Evolutionary conservation across 2,888 invertebrate species (phyloP).

Genomic region (Amitus sp.): DNA sequence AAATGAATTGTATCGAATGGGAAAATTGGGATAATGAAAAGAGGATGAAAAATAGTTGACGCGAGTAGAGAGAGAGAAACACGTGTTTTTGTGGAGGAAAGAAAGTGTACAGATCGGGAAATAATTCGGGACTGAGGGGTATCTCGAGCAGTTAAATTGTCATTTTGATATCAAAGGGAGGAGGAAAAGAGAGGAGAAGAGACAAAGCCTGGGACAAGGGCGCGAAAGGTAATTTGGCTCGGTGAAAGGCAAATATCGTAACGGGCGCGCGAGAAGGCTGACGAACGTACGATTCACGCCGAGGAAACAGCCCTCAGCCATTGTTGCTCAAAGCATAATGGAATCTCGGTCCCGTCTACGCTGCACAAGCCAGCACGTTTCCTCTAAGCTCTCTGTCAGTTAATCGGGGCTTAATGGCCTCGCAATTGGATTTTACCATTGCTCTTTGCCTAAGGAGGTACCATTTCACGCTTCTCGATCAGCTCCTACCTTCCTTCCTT

Average conservation of each 20-base stretch:
- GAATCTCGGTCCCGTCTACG: constrained; percentile 60
- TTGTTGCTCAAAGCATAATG: constrained; percentile 66
- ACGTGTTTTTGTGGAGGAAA: too few relatives aligned
- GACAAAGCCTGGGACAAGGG: too few relatives aligned
- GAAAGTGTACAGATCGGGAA: constrained; percentile 26
- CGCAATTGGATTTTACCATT: constrained; percentile 66
- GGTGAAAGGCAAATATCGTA: constrained; percentile 63
- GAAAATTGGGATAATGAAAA: too few relatives aligned
- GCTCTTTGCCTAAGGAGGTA: constrained; percentile 59
- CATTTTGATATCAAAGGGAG: constrained; percentile 66
- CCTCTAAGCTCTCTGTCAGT: constrained; percentile 51
- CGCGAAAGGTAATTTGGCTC: constrained; percentile 64
- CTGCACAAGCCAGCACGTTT: constrained; percentile 36
- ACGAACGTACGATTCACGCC: constrained; percentile 63
- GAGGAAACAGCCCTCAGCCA: constrained; percentile 65
- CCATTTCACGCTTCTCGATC: constrained; percentile 60
- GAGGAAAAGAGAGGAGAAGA: constrained; percentile 63
- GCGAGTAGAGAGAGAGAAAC: too few relatives aligned
- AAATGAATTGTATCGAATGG: too few relatives aligned
- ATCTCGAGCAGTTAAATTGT: constrained; percentile 64
- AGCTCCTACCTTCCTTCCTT: constrained; percentile 47
- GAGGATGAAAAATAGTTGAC: not conserved
- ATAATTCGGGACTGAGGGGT: constrained; percentile 28
- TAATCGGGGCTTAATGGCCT: constrained; percentile 64
- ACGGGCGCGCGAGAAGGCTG: constrained; percentile 44